Conservation (phyloP, 1,140 invertebrate species). For the Bombus impatiens region DNA sequence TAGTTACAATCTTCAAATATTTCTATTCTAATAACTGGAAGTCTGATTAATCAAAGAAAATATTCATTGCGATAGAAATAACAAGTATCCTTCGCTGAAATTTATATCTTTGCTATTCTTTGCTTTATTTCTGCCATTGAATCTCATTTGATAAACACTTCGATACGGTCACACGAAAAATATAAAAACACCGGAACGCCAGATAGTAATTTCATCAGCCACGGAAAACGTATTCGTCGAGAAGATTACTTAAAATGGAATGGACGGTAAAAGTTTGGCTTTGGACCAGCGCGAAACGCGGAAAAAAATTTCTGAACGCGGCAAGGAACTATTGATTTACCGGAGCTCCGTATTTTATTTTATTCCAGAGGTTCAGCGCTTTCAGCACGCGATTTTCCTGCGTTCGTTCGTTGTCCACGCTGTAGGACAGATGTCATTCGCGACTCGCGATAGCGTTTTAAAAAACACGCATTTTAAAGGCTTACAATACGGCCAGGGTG, state of each 20-base stretch:
- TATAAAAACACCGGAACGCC: neutral
- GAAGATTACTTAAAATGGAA: neutral
- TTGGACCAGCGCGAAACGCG: neutral
- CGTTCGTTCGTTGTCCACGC: neutral
- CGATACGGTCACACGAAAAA: too few species aligned
- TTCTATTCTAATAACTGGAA: too few species aligned
- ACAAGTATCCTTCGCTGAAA: too few species aligned
- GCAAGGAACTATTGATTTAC: slow-evolving; percentile 15
- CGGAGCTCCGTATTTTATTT: slow-evolving; percentile 14
- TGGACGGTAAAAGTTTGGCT: neutral
- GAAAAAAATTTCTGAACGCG: neutral
- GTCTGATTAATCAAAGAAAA: too few species aligned
- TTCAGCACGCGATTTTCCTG: slow-evolving; percentile 8
- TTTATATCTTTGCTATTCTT: neutral
- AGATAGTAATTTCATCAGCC: neutral
- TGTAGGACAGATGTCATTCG: slow-evolving; percentile 46
- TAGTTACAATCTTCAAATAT: too few species aligned
- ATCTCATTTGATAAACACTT: neutral
- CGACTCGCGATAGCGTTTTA: slow-evolving; percentile 28
- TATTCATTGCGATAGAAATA: too few species aligned
- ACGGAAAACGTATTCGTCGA: neutral
- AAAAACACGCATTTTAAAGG: slow-evolving; percentile 34
- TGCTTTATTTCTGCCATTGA: neutral
- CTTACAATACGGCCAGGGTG: slow-evolving; percentile 23
- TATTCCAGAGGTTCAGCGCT: neutral